A percentile compares a stretch with the other conserved stretches of the same genome.
Conservation (phyloP, 2,113 vertebrate species). For the Cyanocitta stelleri region DNA sequence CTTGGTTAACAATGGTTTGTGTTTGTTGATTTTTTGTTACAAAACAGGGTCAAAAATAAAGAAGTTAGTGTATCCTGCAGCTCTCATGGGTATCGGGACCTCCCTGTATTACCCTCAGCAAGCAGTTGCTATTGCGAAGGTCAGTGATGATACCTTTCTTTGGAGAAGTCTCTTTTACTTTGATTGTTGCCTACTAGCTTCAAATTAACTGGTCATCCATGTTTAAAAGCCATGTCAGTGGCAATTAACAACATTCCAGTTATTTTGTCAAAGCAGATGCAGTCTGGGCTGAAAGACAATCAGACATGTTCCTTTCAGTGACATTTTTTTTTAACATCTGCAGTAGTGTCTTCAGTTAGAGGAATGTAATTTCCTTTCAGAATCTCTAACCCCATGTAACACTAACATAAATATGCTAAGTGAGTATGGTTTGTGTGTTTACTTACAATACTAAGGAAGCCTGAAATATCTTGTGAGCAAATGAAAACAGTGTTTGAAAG, state of each 20-base stretch:
- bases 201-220: neutral
- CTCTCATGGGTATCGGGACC: constrained; percentile 83
- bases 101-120: constrained; percentile 93
- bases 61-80: constrained; percentile 81
- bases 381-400: neutral
- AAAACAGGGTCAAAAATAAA: constrained; percentile 85
- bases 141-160: constrained; percentile 55
- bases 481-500: neutral
- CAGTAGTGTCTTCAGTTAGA: neutral
- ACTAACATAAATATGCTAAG: neutral
- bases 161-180: neutral
- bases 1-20: neutral
- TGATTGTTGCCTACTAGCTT: neutral
- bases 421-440: neutral
- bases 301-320: neutral
- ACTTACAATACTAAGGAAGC: neutral
- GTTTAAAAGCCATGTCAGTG: neutral
- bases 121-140: constrained; percentile 79
- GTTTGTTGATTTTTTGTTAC: neutral
- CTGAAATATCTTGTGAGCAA: neutral
- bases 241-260: neutral
- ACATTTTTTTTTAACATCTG: neutral
- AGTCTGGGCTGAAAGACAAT: neutral
- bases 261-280: neutral
- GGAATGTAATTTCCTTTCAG: neutral